A percentile compares a stretch with the other conserved stretches of the same genome.
These are phyloP conservation scores for Zophobas morio DNA, from an alignment of 1,140 invertebrate species.

Conservation along the genomic window DNA sequence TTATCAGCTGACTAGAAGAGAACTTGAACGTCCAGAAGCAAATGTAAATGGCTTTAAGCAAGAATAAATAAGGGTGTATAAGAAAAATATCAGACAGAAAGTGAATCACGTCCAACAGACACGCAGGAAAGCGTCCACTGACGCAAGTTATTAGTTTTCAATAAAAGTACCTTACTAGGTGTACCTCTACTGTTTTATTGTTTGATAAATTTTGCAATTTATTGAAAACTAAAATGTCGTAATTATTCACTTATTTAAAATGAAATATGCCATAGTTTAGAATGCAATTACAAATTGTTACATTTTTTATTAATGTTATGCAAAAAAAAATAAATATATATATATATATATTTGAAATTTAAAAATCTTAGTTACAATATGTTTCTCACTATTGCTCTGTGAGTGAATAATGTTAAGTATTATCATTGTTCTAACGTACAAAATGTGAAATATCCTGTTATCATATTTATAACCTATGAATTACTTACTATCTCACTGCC, in stretches of 20 bases:
- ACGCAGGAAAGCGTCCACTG: slow-evolving; percentile 1
- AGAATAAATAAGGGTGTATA: slow-evolving; percentile 68
- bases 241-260: slow-evolving; percentile 8
- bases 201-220: background rate
- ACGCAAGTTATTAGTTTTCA: background rate
- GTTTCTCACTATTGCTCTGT: too few species aligned
- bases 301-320: background rate
- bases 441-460: slow-evolving; percentile 21
- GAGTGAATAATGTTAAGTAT: background rate
- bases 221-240: background rate
- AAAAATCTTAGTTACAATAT: too few species aligned
- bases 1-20: slow-evolving; percentile 74
- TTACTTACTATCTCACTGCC: slow-evolving; percentile 24
- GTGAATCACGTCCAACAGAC: slow-evolving; percentile 29
- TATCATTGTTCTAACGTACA: slow-evolving; percentile 23
- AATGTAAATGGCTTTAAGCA: slow-evolving; percentile 77
- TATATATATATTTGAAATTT: too few species aligned
- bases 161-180: slow-evolving; percentile 1
- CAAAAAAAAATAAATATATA: slow-evolving; percentile 1
- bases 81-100: background rate
- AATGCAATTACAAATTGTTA: background rate
- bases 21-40: slow-evolving; percentile 70
- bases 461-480: background rate
- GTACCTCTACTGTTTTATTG: slow-evolving; percentile 10
- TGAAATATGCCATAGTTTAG: background rate